Evolutionary conservation across 2,113 vertebrate species (phyloP).

Genomic region (Forbesichthys papilliferus): DNA sequence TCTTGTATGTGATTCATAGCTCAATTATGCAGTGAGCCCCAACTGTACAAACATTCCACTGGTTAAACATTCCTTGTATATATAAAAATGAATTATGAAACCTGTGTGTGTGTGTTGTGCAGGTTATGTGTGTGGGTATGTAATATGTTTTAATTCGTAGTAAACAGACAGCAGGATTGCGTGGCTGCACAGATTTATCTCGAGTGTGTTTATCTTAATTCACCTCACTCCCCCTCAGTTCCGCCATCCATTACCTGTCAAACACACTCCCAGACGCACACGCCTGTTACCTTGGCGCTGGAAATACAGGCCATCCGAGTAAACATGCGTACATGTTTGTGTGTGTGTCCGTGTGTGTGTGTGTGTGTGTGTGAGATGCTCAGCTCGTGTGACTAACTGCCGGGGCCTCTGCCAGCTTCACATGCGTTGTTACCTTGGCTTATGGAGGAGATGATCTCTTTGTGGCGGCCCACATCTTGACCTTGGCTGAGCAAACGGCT

Average conservation of each 20-base stretch:
- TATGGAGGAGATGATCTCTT: conserved; percentile 56
- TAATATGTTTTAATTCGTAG: conserved; percentile 70
- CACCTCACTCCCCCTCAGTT: conserved; percentile 66
- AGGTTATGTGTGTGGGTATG: conserved; percentile 20
- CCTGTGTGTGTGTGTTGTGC: conserved; percentile 10
- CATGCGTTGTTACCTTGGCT: conserved; percentile 54
- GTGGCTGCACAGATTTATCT: conserved; percentile 62
- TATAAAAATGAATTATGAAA: conserved; percentile 68
- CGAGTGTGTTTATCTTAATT: conserved; percentile 74
- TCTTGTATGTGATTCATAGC: conserved; percentile 70
- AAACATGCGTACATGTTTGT: conserved; percentile 20
- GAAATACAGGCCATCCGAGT: background rate
- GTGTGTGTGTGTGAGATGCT: conserved; percentile 20
- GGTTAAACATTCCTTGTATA: conserved; percentile 53
- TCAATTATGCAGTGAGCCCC: conserved; percentile 69
- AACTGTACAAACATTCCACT: conserved; percentile 64
- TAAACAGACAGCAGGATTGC: conserved; percentile 58
- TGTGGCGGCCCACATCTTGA: conserved; percentile 41
- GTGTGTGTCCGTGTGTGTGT: conserved; percentile 13
- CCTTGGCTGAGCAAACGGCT: conserved; percentile 61
- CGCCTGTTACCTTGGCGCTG: conserved; percentile 40
- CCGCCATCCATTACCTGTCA: conserved; percentile 64
- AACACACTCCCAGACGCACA: background rate
- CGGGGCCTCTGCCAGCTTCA: conserved; percentile 48
- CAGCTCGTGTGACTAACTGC: conserved; percentile 57